A percentile compares a stretch with the other conserved stretches of the same genome.
phyloP scores from a whole-genome alignment of 1,140 invertebrate species.

The Melipona quadrifasciata region DNA sequence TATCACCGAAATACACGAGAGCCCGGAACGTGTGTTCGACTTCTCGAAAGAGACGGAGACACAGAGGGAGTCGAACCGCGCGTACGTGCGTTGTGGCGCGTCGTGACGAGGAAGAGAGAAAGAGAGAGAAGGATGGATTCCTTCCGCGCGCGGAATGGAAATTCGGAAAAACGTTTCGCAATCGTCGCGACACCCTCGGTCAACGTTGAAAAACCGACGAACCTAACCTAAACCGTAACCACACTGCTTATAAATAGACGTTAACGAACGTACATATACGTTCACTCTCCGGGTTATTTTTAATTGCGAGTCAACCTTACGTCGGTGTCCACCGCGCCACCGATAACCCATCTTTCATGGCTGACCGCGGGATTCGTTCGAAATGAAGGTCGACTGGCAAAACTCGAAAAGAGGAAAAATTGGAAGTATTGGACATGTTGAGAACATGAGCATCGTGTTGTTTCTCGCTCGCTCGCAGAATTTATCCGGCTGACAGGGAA shows the following conservation, averaged over 20 bases:
- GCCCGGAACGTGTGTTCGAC: slow-evolving; percentile 63
- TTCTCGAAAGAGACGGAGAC: slow-evolving; percentile 47
- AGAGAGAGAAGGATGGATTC: background rate
- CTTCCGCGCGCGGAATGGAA: slow-evolving; percentile 30
- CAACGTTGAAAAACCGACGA: slow-evolving; percentile 31
- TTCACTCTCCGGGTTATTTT: slow-evolving; percentile 30
- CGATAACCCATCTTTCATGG: background rate
- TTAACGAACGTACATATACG: slow-evolving; percentile 32
- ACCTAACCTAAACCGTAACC: background rate
- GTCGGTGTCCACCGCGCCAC: background rate
- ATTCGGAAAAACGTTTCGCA: slow-evolving; percentile 35
- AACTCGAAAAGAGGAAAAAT: background rate
- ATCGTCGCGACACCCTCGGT: slow-evolving; percentile 12
- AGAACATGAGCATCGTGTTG: background rate
- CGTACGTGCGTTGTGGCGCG: background rate
- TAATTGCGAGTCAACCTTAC: slow-evolving; percentile 41
- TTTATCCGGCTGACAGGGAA: slow-evolving; percentile 14
- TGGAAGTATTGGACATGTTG: background rate
- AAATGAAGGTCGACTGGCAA: background rate
- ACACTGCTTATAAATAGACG: slow-evolving; percentile 37
- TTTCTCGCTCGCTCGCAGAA: slow-evolving; percentile 1
- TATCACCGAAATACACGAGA: slow-evolving; percentile 75
- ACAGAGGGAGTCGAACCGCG: background rate
- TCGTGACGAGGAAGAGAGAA: background rate
- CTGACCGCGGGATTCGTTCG: background rate